Evolutionary conservation across 2,888 invertebrate species (phyloP), one percentile per base, ranked within the genome.

Genomic region (Zygaena filipendulae): DNA sequence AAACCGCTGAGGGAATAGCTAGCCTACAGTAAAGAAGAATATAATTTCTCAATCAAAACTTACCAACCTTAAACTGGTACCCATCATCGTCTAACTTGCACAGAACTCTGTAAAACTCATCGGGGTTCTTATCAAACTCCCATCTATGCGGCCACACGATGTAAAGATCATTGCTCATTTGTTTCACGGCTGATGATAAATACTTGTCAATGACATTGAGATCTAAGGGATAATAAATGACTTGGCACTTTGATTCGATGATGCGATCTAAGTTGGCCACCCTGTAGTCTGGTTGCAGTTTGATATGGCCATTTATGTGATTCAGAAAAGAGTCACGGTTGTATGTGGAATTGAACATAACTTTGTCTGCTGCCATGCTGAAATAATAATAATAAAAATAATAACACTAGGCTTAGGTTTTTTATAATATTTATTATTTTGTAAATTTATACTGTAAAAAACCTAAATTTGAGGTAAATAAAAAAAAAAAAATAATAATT

Each of bases 61-160:
- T 21, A 26, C 29, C 10, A 2, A 38, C 38, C 25, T 26, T 33
- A 10, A 35, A 33, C 3, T 25, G 7, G 11, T 22, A 16, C 1
- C 31, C 25, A 11, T 23, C 10, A 2, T 26, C 20, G n/a, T 35
- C 24, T 5, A 38, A 23, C 21, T 23, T 31, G 7, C 23, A 25
- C 5, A 39, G 11, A 11, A 29, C 27, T n/a, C 14, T 29, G 13
- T 18, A 29, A 13, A 41, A 34, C 9, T 25, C 11, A 5, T 29
- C 26, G 5, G 90, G 90, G 50, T 86, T 84, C 62, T 89, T 90
- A 52, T 90, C 90, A 56, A 88, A 87, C 56, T 90, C 90, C 88
- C 90, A 90, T 46, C 90, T 70, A 60, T 90, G 90, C 3, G 40
- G 40, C 38, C 40, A 40, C 3, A 40, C 18, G 4, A 37, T 35